A percentile compares a stretch with the other conserved stretches of the same genome.
Conservation (phyloP, 2,888 invertebrate species). For the Himalopsyche japonica region DNA sequence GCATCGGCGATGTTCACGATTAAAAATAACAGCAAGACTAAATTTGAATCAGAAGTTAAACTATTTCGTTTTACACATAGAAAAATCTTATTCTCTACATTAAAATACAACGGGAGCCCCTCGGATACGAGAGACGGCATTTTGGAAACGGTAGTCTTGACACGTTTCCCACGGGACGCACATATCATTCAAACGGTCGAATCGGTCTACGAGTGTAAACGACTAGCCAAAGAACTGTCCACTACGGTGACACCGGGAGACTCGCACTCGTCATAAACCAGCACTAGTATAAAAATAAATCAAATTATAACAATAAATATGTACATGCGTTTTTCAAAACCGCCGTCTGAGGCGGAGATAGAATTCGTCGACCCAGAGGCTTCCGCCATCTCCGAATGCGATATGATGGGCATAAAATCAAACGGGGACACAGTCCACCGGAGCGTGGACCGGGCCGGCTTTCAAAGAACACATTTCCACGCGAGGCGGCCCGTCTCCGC, state of each 20-base stretch:
- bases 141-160: neutral
- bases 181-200: neutral
- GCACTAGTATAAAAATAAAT: conserved; percentile 1
- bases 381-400: conserved; percentile 1
- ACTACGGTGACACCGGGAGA: neutral
- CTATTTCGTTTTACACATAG: conserved; percentile 33
- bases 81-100: conserved; percentile 37
- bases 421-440: neutral
- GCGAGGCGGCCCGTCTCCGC: neutral
- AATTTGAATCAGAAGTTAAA: conserved; percentile 1
- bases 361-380: neutral
- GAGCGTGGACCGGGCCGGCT: neutral
- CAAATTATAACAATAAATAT: neutral
- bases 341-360: neutral
- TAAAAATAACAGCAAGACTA: conserved; percentile 4
- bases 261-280: neutral
- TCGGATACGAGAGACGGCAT: neutral
- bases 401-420: conserved; percentile 33
- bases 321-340: neutral
- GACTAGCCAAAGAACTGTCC: neutral
- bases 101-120: conserved; percentile 15
- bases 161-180: neutral
- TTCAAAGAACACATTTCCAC: neutral
- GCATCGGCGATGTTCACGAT: neutral
- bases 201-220: neutral